Base-by-base conservation (phyloP, 2,888 invertebrate genomes). In the Crepidodera aurea region DNA sequence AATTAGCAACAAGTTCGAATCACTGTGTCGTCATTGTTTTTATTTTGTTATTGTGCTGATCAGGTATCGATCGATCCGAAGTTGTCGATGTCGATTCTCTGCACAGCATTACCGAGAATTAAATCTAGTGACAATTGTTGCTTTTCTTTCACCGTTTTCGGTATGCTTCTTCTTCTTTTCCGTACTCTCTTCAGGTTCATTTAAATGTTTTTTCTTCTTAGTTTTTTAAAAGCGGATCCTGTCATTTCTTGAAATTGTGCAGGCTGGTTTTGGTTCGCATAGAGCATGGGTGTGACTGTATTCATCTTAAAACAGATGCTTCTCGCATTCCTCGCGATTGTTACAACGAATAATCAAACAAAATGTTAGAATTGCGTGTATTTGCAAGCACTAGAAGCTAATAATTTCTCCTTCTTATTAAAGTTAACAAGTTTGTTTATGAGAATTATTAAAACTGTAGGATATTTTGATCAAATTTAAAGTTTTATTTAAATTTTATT, bases 61-160 rank as follows among this genome's bases (percentile, higher is more conserved):
- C 62, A 62, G 55, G 48, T 64, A 57, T 39, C 48, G 60, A 60
- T 46, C 50, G 64, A 57, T 53, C 50, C 50, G 42, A n/a, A n/a
- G n/a, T 53, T 42, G 40, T 29, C 44, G 56, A 42, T 55, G 37
- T 13, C 34, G 29, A 53, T 32, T 51, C 58, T 58, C 25, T 34
- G 56, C 25, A n/a, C n/a, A 18, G 57, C 39, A 27, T 57, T 62
- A 62, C 62, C 48, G 42, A 57, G 62, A 65, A 62, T 62, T 32
- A 57, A 62, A 58, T 65, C 62, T 62, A 62, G 62, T 60, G 57
- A 62, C 62, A 65, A 65, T 62, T 62, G 65, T 62, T 65, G 50
- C 56, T 57, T 64, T 61, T 64, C 62, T 62, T 59, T 54, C 39
- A 37, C 60, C 15, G 53, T 48, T 53, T 60, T 57, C 48, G 48